Percentiles rank a stretch among this genome's conserved stretches.
Evolutionary conservation across 2,113 vertebrate genomes (phyloP).

Genomic region (Ornithorhynchus anatinus): DNA sequence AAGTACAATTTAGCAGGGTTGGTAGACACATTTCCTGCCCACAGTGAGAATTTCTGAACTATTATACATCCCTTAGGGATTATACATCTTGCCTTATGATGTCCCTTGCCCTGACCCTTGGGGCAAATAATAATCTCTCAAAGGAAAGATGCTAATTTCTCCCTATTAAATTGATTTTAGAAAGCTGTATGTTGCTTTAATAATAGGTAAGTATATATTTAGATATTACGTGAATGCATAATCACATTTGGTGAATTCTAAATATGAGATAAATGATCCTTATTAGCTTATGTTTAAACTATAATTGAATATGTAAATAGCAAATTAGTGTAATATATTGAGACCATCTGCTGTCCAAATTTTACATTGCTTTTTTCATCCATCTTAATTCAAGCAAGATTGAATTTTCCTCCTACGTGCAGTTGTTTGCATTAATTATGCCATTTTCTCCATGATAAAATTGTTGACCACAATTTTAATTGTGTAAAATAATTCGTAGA

Average conservation of each 20-base stretch:
- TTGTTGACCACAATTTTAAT: conserved; percentile 1
- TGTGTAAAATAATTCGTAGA: neutral
- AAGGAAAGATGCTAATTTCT: neutral
- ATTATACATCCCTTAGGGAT: neutral
- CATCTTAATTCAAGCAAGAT: conserved; percentile 34
- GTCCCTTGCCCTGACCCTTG: neutral
- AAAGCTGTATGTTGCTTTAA: neutral
- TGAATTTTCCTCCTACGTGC: neutral
- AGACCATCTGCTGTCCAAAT: conserved; percentile 43
- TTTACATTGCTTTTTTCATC: conserved; percentile 12
- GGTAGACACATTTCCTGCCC: no score
- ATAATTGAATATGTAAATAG: conserved; percentile 53
- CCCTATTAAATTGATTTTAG: neutral
- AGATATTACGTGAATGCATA: conserved; percentile 19
- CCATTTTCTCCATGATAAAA: neutral
- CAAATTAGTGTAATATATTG: conserved; percentile 42
- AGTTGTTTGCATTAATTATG: conserved; percentile 5
- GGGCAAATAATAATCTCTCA: neutral
- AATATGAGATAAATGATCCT: conserved; percentile 31
- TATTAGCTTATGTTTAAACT: conserved; percentile 62
- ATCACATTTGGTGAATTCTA: conserved; percentile 28
- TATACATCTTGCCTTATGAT: neutral
- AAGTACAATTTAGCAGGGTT: no score
- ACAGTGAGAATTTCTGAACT: neutral
- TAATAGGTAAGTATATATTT: conserved; percentile 1